Percentiles rank a stretch among this genome's conserved stretches.
Evolutionary conservation across 2,888 invertebrate species (phyloP).

Genomic region (Eristalis tenax): DNA sequence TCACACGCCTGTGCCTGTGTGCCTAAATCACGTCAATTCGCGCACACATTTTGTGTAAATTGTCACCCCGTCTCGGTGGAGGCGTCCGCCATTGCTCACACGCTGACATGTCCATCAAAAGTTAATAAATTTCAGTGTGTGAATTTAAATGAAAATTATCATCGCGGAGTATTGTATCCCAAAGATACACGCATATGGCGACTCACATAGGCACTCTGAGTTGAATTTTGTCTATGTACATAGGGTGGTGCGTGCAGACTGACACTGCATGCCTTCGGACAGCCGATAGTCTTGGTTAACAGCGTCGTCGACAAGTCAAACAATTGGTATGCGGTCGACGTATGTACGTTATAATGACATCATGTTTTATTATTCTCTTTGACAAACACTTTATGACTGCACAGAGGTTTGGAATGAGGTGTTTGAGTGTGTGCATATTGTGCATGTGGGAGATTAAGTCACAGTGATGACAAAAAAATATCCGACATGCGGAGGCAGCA

Average conservation of each 20-base stretch:
- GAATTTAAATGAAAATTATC: conserved; percentile 44
- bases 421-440: conserved; percentile 7
- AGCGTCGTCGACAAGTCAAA: conserved; percentile 24
- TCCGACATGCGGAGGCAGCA: not conserved
- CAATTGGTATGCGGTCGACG: conserved; percentile 59
- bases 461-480: conserved; percentile 41
- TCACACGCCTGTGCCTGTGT: not conserved
- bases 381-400: conserved; percentile 43
- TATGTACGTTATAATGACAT: conserved; percentile 61
- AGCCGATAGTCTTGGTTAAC: not conserved
- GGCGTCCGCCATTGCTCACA: conserved; percentile 29
- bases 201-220: not conserved
- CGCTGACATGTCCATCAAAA: conserved; percentile 25
- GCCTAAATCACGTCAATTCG: conserved; percentile 38
- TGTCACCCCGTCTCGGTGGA: conserved; percentile 20
- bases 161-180: not conserved
- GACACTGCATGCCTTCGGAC: conserved; percentile 7
- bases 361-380: conserved; percentile 70
- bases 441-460: conserved; percentile 19
- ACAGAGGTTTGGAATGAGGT: conserved; percentile 25
- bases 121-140: conserved; percentile 45
- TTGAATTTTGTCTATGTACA: not conserved
- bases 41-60: conserved; percentile 44
- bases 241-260: not conserved
- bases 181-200: not conserved